Evolutionary conservation across 2,797 vertebrate genomes (phyloP).

Genomic region (Cuniculus paca): DNA sequence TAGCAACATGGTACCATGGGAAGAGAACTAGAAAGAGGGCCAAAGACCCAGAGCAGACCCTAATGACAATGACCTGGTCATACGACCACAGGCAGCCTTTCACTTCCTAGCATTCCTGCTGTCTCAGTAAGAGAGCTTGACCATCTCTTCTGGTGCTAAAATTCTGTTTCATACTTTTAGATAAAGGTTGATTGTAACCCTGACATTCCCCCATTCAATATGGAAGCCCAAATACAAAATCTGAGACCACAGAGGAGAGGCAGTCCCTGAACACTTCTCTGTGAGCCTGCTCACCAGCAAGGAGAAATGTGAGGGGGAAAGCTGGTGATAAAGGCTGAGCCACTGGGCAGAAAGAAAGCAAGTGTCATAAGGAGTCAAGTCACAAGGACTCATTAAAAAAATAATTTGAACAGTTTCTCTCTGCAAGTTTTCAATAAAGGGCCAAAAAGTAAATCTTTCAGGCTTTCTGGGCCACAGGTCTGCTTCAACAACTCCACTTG

Average conservation of each 20-base stretch:
- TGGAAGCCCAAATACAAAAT: background rate
- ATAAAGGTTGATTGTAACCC: background rate
- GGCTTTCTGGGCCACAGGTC: background rate
- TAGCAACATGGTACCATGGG: background rate
- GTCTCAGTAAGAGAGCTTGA: background rate
- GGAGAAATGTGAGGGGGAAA: accelerated
- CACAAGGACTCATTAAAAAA: background rate
- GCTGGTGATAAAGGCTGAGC: background rate
- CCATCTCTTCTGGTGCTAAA: background rate
- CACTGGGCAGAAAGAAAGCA: background rate
- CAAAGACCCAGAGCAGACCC: background rate
- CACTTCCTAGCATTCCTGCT: background rate
- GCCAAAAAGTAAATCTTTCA: background rate
- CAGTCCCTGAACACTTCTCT: background rate
- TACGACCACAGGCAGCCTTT: background rate
- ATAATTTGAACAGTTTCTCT: background rate
- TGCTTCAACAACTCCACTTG: background rate
- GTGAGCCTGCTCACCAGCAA: background rate
- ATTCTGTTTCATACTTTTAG: background rate
- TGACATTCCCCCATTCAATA: background rate
- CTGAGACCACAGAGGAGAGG: background rate
- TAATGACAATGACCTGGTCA: accelerated
- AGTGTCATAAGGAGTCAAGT: background rate
- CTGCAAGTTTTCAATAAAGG: background rate
- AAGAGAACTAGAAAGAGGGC: background rate